phyloP scores from a whole-genome alignment of 2,888 invertebrate species.

The Lithophane semibrunnea region DNA sequence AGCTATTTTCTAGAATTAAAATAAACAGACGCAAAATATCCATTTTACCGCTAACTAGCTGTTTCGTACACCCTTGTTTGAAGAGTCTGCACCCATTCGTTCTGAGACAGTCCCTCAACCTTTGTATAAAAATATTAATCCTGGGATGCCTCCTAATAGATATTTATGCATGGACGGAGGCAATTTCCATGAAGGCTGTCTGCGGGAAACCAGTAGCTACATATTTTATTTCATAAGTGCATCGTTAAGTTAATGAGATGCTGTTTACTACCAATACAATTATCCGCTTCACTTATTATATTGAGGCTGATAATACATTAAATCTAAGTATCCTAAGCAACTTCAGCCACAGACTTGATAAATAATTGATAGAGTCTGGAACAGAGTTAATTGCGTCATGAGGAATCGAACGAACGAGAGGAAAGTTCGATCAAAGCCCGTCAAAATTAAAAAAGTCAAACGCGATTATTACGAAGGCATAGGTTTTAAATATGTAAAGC shows the following conservation, averaged over 20 bases:
- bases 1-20: slow-evolving; percentile 70
- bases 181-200: slow-evolving; percentile 84
- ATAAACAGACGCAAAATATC: slow-evolving; percentile 75
- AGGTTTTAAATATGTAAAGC: slow-evolving; percentile 79
- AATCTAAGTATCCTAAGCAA: slow-evolving; percentile 39
- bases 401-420: slow-evolving; percentile 47
- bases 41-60: slow-evolving; percentile 78
- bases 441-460: slow-evolving; percentile 74
- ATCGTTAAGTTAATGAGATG: slow-evolving; percentile 84
- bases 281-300: slow-evolving; percentile 73
- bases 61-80: slow-evolving; percentile 85
- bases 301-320: slow-evolving; percentile 68
- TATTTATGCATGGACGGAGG: slow-evolving; percentile 88
- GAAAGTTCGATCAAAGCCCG: slow-evolving; percentile 56
- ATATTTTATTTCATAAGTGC: slow-evolving; percentile 76
- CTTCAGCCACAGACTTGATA: slow-evolving; percentile 38
- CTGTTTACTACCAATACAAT: slow-evolving; percentile 82
- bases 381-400: slow-evolving; percentile 37
- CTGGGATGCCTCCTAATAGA: slow-evolving; percentile 85
- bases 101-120: slow-evolving; percentile 80
- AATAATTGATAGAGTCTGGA: slow-evolving; percentile 55
- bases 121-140: slow-evolving; percentile 88
- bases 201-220: slow-evolving; percentile 66
- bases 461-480: slow-evolving; percentile 70
- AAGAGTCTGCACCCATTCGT: slow-evolving; percentile 77